phyloP scores from a whole-genome alignment of 2,888 invertebrate species.

The Nemotelus nigrinus region DNA sequence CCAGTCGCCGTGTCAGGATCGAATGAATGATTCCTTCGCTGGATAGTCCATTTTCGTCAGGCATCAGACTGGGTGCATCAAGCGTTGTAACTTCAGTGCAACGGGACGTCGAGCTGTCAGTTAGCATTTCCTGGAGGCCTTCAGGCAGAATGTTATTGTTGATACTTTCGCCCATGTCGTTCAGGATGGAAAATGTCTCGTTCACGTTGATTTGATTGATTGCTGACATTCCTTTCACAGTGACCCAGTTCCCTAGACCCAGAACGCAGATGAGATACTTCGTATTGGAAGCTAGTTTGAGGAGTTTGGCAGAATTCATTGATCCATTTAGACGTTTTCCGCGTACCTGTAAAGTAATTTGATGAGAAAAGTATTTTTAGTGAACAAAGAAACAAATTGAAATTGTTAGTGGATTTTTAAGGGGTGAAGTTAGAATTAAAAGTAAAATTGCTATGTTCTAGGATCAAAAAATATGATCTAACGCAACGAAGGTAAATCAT shows the following conservation, averaged over 20 bases:
- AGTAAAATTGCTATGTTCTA: too few species aligned
- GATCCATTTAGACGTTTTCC: slow-evolving; percentile 79
- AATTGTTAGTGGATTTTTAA: too few species aligned
- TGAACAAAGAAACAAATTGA: too few species aligned
- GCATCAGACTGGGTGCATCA: slow-evolving; percentile 73
- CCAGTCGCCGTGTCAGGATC: slow-evolving; percentile 81
- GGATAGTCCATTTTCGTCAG: slow-evolving; percentile 68
- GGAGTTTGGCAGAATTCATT: slow-evolving; percentile 78
- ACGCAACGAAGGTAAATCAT: too few species aligned
- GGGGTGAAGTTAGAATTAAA: too few species aligned
- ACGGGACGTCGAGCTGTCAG: slow-evolving; percentile 78
- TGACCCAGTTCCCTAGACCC: slow-evolving; percentile 81
- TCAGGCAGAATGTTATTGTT: slow-evolving; percentile 73
- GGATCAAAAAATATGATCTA: too few species aligned
- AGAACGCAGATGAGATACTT: slow-evolving; percentile 88
- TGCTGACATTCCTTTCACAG: slow-evolving; percentile 62
- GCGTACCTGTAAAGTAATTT: slow-evolving; percentile 70
- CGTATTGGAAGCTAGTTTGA: slow-evolving; percentile 79
- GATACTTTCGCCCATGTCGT: slow-evolving; percentile 46
- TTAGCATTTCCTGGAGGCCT: slow-evolving; percentile 68
- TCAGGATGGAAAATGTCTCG: slow-evolving; percentile 53
- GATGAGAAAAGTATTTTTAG: too few species aligned
- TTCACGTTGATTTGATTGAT: slow-evolving; percentile 61
- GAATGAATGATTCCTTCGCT: slow-evolving; percentile 78
- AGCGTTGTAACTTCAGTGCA: slow-evolving; percentile 81